phyloP scores from a whole-genome alignment of 2,797 vertebrate genomes.

The Varecia variegata region DNA sequence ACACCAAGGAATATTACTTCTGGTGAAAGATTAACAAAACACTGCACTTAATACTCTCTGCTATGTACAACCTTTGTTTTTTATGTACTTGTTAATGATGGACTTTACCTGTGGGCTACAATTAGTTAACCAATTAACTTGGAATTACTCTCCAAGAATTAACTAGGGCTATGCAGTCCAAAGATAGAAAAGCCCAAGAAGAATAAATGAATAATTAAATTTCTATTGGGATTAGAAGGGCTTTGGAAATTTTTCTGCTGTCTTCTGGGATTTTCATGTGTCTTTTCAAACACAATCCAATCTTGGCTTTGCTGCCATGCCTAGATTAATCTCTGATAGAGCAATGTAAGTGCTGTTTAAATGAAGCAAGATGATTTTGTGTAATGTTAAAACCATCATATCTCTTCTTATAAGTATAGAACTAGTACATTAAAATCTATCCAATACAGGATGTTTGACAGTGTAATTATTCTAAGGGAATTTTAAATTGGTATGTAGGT shows the following conservation, averaged over 20 bases:
- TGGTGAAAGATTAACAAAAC: constrained; percentile 46
- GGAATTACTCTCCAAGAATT: constrained; percentile 42
- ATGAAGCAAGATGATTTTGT: background rate
- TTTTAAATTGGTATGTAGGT: constrained; percentile 31
- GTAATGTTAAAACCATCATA: constrained; percentile 23
- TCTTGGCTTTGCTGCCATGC: background rate
- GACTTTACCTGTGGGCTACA: constrained; percentile 38
- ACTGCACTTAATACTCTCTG: background rate
- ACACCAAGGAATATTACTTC: constrained; percentile 26
- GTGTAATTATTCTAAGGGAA: constrained; percentile 15
- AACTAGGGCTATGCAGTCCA: constrained; percentile 30
- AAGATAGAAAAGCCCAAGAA: constrained; percentile 5
- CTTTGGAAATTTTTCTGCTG: constrained; percentile 37
- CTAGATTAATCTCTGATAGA: background rate
- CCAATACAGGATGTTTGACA: background rate
- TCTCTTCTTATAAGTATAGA: background rate
- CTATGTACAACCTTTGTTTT: background rate
- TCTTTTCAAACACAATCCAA: background rate
- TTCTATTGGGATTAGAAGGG: constrained; percentile 49
- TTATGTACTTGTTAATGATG: constrained; percentile 15
- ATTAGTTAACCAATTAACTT: constrained; percentile 60
- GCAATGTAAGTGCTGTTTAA: background rate
- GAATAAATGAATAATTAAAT: constrained; percentile 44
- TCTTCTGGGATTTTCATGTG: constrained; percentile 12
- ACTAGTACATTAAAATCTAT: constrained; percentile 8